phyloP scores from a whole-genome alignment of 2,113 vertebrate species.

The Ophiodon elongatus region DNA sequence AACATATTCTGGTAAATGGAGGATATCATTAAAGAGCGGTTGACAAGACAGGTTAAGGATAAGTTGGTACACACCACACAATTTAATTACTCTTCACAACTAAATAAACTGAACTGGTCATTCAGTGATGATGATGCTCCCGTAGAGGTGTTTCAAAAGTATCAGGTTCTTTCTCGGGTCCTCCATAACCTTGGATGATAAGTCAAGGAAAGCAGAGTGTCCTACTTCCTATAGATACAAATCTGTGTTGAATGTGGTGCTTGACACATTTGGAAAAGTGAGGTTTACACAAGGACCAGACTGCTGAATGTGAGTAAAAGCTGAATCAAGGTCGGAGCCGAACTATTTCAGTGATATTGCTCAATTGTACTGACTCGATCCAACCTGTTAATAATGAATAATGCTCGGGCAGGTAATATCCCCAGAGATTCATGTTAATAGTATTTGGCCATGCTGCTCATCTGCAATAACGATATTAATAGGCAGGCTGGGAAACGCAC shows the following conservation, averaged over 20 bases:
- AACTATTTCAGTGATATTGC: background rate
- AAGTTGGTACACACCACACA: background rate
- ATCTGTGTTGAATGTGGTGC: background rate
- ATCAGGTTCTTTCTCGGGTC: background rate
- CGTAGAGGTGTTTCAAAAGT: background rate
- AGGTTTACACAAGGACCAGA: conserved; percentile 1
- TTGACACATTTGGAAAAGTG: conserved; percentile 3
- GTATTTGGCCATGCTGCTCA: conserved; percentile 51
- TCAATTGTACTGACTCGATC: conserved; percentile 46
- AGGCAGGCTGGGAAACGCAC: conserved; percentile 47
- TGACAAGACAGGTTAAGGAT: background rate
- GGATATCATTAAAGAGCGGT: background rate
- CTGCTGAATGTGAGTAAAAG: conserved; percentile 28
- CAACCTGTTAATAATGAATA: conserved; percentile 69
- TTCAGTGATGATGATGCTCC: background rate
- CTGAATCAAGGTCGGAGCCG: background rate
- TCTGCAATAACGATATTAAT: conserved; percentile 70
- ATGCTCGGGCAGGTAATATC: conserved; percentile 57
- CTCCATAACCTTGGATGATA: background rate
- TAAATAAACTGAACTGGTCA: conserved; percentile 12
- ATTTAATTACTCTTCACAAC: background rate
- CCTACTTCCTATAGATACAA: background rate
- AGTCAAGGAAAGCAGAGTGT: background rate
- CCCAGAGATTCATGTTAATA: conserved; percentile 62
- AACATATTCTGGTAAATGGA: background rate